Conservation (phyloP, 1,140 invertebrate genomes). For the Ceratosolen fusciceps region DNA sequence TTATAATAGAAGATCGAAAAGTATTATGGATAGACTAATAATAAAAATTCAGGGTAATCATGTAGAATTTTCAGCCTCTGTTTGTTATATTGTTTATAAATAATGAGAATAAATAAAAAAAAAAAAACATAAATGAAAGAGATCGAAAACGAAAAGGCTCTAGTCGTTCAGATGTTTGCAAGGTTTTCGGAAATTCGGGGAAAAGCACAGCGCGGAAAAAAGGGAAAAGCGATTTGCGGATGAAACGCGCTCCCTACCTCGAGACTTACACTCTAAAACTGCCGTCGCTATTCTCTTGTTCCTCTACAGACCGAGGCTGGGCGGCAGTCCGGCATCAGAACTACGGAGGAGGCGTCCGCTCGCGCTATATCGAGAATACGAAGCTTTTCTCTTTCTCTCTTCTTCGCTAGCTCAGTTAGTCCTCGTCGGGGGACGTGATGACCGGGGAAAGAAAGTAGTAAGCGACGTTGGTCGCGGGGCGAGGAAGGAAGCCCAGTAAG, state of each 20-base stretch:
- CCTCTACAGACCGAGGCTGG: not conserved
- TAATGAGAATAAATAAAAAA: not conserved
- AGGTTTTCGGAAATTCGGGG: not conserved
- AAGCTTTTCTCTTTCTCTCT: slow-evolving; percentile 8
- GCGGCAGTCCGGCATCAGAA: slow-evolving; percentile 17
- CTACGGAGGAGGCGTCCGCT: slow-evolving; percentile 74
- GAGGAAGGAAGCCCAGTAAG: slow-evolving; percentile 13
- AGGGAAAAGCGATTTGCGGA: not conserved
- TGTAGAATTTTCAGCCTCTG: too few species aligned
- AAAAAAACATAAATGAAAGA: not conserved
- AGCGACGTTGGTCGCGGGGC: slow-evolving; percentile 29
- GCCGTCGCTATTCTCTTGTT: not conserved
- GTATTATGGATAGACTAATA: too few species aligned
- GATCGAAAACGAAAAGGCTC: not conserved
- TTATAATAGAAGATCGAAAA: too few species aligned
- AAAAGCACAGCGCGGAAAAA: not conserved
- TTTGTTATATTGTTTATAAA: too few species aligned
- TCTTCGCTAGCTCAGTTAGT: slow-evolving; percentile 39
- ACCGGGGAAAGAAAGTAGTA: slow-evolving; percentile 5
- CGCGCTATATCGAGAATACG: slow-evolving; percentile 32
- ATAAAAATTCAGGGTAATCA: too few species aligned
- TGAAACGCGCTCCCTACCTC: not conserved
- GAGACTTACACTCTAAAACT: not conserved
- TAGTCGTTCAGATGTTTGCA: not conserved
- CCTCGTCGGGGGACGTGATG: not conserved